Percentiles rank a stretch among this genome's conserved stretches.
Evolutionary conservation across 2,797 vertebrate species (phyloP).

Genomic region (Bovichtus variegatus): DNA sequence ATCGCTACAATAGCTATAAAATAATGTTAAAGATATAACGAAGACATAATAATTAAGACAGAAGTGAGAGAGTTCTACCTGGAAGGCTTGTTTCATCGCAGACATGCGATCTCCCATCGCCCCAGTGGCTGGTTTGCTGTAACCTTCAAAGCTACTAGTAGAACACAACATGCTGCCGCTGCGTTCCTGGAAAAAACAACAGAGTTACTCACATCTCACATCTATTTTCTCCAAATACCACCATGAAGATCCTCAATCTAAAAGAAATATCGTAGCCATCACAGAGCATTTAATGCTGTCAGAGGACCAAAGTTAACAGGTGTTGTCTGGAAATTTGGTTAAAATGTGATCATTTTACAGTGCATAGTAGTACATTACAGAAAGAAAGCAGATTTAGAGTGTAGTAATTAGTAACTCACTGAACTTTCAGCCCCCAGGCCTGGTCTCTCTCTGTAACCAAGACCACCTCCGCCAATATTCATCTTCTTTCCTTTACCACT

Average conservation of each 20-base stretch:
- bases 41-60: neutral
- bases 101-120: conserved; percentile 98
- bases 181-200: conserved; percentile 85
- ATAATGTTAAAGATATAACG: neutral
- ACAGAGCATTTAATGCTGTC: neutral
- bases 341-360: neutral
- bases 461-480: conserved; percentile 96
- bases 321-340: neutral
- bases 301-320: neutral
- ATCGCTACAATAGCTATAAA: neutral
- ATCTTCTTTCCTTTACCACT: conserved; percentile 95
- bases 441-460: conserved; percentile 95
- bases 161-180: conserved; percentile 83
- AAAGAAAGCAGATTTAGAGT: neutral
- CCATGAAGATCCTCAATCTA: neutral
- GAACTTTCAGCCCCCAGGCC: conserved; percentile 93
- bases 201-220: neutral
- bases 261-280: neutral
- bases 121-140: conserved; percentile 90
- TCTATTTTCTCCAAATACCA: neutral
- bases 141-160: conserved; percentile 92
- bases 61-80: conserved; percentile 81
- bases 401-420: conserved; percentile 84
- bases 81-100: conserved; percentile 97
- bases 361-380: neutral